Evolutionary conservation across 2,888 invertebrate species (phyloP).

Genomic region (Cloeon dipterum): DNA sequence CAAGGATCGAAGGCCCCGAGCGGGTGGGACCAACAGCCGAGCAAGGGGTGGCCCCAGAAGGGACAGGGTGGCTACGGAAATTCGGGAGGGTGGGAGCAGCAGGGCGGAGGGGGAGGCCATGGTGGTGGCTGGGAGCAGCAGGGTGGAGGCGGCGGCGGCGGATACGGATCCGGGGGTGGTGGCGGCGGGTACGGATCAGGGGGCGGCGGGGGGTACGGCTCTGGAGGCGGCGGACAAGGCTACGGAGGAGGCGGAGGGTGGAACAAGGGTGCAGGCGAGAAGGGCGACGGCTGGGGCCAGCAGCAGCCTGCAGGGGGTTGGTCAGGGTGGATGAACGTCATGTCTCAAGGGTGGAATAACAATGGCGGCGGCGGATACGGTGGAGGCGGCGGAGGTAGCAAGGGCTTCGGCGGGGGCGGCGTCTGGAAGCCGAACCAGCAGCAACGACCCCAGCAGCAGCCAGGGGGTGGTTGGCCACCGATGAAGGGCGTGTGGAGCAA

Average conservation of each 20-base stretch:
- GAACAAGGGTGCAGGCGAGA: too few relatives aligned
- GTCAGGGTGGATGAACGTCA: background rate
- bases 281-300: background rate
- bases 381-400: background rate
- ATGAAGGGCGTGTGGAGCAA: too few relatives aligned
- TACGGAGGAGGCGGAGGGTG: background rate
- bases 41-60: too few relatives aligned
- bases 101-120: background rate
- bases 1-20: too few relatives aligned
- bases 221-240: background rate
- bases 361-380: background rate
- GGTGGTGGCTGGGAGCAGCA: background rate
- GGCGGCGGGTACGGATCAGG: background rate
- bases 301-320: background rate
- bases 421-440: too few relatives aligned
- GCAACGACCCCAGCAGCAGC: too few relatives aligned
- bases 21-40: too few relatives aligned
- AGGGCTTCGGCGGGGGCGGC: background rate
- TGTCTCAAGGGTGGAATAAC: background rate
- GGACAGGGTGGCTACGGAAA: background rate
- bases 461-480: too few relatives aligned
- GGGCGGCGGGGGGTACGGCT: background rate
- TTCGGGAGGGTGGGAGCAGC: background rate
- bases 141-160: too few relatives aligned
- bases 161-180: background rate